Evolutionary conservation across 2,888 invertebrate genomes (phyloP).

Genomic region (Sylvicola fuscatus): DNA sequence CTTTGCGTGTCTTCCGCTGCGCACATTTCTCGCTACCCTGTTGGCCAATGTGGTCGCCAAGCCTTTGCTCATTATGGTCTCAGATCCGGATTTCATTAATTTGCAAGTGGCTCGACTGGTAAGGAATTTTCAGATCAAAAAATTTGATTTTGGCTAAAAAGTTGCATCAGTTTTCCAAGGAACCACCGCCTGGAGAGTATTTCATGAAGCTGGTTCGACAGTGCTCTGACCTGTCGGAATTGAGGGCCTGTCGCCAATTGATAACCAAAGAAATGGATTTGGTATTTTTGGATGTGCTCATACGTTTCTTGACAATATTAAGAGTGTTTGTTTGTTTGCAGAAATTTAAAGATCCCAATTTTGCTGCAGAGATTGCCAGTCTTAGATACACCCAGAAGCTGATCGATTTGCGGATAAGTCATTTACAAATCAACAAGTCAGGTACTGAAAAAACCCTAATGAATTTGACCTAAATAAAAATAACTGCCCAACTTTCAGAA

Average conservation of each 20-base stretch:
- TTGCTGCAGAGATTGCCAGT: constrained; percentile 9
- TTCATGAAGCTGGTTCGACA: constrained; percentile 10
- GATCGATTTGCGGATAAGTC: constrained; percentile 10
- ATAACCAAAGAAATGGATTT: constrained; percentile 11
- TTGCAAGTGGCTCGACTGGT: constrained; percentile 10
- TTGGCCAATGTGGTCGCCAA: constrained; percentile 10
- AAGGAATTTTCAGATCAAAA: constrained; percentile 3
- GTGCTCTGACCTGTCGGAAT: constrained; percentile 10
- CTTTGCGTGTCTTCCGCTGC: constrained; percentile 10
- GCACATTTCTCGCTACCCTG: constrained; percentile 10
- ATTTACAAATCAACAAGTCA: constrained; percentile 9
- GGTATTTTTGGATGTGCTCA: constrained; percentile 3
- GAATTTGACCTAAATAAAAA: not conserved
- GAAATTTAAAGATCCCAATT: constrained; percentile 9
- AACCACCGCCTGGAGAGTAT: constrained; percentile 10
- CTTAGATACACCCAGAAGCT: constrained; percentile 11
- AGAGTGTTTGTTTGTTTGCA: constrained; percentile 2
- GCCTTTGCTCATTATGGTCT: constrained; percentile 9
- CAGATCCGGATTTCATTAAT: constrained; percentile 12
- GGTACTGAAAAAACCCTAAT: no score
- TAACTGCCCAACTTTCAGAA: not conserved
- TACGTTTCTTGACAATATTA: not conserved
- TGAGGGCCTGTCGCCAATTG: constrained; percentile 10
- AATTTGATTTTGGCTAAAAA: not conserved
- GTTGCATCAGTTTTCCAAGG: constrained; percentile 8